Conservation (phyloP, 2,888 invertebrate species). For the Meiosimyza decipiens region DNA sequence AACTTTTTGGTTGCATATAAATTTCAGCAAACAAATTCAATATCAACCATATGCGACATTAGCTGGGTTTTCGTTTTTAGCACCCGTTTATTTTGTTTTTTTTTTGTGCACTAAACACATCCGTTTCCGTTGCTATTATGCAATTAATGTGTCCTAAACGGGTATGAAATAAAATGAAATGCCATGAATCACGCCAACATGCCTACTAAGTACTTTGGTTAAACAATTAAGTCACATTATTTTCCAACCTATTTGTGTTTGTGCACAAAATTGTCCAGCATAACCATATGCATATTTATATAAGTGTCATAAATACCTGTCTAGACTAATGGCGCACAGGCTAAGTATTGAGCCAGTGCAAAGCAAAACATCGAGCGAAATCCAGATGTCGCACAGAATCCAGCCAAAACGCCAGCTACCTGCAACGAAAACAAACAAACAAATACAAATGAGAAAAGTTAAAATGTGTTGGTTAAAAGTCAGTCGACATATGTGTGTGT, state of each 20-base stretch:
- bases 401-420: constrained; percentile 91
- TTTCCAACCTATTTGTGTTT: background rate
- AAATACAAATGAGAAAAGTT: constrained; percentile 11
- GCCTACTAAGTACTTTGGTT: too few relatives aligned
- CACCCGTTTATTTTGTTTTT: too few relatives aligned
- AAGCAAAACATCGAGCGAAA: constrained; percentile 90
- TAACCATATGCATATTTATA: background rate
- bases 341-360: constrained; percentile 95
- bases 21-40: constrained; percentile 2
- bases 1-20: constrained; percentile 42
- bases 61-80: too few relatives aligned
- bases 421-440: constrained; percentile 58
- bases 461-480: background rate
- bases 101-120: too few relatives aligned
- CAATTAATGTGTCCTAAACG: too few relatives aligned
- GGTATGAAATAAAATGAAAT: too few relatives aligned
- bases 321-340: constrained; percentile 92
- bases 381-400: constrained; percentile 91
- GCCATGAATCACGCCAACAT: too few relatives aligned
- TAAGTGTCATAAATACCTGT: constrained; percentile 69
- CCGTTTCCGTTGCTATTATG: too few relatives aligned
- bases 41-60: too few relatives aligned
- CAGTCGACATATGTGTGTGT: too few relatives aligned
- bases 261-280: background rate
- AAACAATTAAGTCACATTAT: too few relatives aligned